Evolutionary conservation across 1,140 invertebrate species (phyloP), one percentile per base, ranked within the genome.

Genomic region (Drosophila bipectinata): DNA sequence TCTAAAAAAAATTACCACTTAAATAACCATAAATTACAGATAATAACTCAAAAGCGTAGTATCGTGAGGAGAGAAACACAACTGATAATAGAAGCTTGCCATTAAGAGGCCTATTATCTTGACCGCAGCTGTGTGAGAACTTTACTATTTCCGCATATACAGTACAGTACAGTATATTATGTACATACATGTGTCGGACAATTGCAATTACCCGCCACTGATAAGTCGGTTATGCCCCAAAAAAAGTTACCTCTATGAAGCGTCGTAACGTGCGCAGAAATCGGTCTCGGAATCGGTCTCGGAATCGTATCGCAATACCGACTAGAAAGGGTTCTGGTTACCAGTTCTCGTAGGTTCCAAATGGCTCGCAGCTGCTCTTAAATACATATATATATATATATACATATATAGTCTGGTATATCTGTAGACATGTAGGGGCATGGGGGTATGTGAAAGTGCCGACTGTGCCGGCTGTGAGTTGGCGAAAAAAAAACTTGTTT

Each of bases 401-500:
- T n/a, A n/a, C n/a, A n/a, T n/a, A n/a, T 41, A 3, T 14, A 26
- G 26, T 26, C 5, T 26, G 26, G 0, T 18, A 5, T 49, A 32
- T 47, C 18, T 18, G 18, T 18, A 18, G 1, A 18, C 18, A 18
- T 18, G 18, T 18, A 18, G 18, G 18, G 18, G 18, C 18, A 18
- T 9, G 0, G 41, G 6, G 41, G 15, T 18, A 18, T 21, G 15
- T 10, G 44, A 47, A 18, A 47, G 41, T 44, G 41, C 41, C 41
- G 41, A 4, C 41, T 37, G 15, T 7, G 18, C 18, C 18, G n/a
- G 4, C n/a, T 15, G 44, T 8, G 54, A 15, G 55, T n/a, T 28
- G 4, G 53, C 34, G 60, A 10, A 10, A 12, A 12, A 18, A 18
- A 75, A 83, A 83, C 79, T 49, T 62, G 79, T 82, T 82, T 78